Evolutionary conservation across 2,888 invertebrate species (phyloP).

Genomic region (Acrobasis suavella): DNA sequence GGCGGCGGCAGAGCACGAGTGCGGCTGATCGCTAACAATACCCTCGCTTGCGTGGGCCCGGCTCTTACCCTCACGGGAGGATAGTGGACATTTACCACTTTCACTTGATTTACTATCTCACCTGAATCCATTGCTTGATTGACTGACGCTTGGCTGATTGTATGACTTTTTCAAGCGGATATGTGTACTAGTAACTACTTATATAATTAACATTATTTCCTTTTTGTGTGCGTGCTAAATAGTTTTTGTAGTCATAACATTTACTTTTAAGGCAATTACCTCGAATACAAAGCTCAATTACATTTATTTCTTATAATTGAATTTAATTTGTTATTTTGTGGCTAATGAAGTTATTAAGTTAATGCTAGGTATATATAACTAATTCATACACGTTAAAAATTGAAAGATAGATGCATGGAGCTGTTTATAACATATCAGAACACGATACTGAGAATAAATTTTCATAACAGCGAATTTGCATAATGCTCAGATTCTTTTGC

Average conservation of each 20-base stretch:
- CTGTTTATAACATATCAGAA: neutral
- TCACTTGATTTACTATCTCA: slow-evolving; percentile 24
- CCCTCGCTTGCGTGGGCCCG: neutral
- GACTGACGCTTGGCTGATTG: neutral
- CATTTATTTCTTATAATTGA: too few relatives aligned
- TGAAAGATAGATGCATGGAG: slow-evolving; percentile 10
- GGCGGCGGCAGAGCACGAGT: slow-evolving; percentile 31
- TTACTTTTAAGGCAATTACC: neutral
- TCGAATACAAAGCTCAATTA: neutral
- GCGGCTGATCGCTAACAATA: slow-evolving; percentile 16
- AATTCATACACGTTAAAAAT: neutral
- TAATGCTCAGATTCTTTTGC: slow-evolving; percentile 5
- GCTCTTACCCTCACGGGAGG: neutral
- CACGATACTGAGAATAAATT: slow-evolving; percentile 5
- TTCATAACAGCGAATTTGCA: slow-evolving; percentile 1
- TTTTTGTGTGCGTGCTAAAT: neutral
- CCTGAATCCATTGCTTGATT: slow-evolving; percentile 8
- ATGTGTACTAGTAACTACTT: too few relatives aligned
- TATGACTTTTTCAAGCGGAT: neutral
- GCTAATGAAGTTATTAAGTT: neutral
- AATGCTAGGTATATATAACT: neutral
- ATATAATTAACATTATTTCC: neutral
- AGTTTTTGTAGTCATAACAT: neutral
- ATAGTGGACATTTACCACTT: slow-evolving; percentile 20
- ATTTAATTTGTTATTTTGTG: too few relatives aligned